Base-by-base conservation (phyloP, 2,113 vertebrate genomes). In the Sigmodon hispidus region DNA sequence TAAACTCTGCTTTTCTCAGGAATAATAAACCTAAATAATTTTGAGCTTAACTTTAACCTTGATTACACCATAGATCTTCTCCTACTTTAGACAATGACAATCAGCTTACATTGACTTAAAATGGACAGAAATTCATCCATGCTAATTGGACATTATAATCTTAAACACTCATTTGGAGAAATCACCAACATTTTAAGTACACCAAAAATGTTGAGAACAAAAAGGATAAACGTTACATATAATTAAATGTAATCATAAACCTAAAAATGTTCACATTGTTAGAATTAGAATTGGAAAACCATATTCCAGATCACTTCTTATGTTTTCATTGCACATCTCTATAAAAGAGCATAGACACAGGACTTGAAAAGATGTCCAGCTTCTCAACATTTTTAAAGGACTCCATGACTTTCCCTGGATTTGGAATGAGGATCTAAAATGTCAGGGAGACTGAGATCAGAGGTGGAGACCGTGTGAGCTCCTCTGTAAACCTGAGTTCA, bases 1-100 rank as follows among this genome's bases (percentile, higher is more conserved):
- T 80, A 85, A 91, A 81, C 8, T 52, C 16, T 85, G 87, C 34
- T 90, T 94, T 94, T 95, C 63, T 93, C 50, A 80, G 92, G 4
- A 45, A 21, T 93, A 85, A 72, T 93, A 65, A 65, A 76, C 15
- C 31, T 43, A 45, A 90, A 55, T 76, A 89, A 90, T 87, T 76
- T 34, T 76, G 80, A 5, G 12, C 65, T 85, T 7, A 43, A 76
- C 57, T 52, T 61, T 90, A 87, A 76, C 63, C 36, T 48, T 63
- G 3, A 75, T 92, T 84, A 65, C 52, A 94, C 15, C 1, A 36
- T 4, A 59, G 19, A 75, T 70, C 24, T 73, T 87, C 79, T 45
- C 75, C 43, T 91, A 72, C 72, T 67, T 29, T 52, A 57, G 79
- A 89, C 17, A 77, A 69, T 50, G n/a, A 57, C 34, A 89, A 55